A percentile compares a stretch with the other conserved stretches of the same genome.
phyloP scores from a whole-genome alignment of 2,888 invertebrate genomes.

The Eulithis testata region DNA sequence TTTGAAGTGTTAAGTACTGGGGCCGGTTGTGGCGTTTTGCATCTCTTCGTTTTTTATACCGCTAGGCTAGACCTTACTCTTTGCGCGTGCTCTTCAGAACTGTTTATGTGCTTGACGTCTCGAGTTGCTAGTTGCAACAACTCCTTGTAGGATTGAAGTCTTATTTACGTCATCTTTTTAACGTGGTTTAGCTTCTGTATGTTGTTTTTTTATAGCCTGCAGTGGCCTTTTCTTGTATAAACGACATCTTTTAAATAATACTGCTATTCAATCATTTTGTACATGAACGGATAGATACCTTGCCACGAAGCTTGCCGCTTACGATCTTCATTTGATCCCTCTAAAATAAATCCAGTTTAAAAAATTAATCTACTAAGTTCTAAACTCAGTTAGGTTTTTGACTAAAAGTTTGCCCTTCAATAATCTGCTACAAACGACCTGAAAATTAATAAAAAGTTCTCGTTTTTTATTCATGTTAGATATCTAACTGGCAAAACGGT shows the following conservation, averaged over 20 bases:
- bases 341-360: background rate
- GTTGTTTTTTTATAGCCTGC: no score
- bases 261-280: background rate
- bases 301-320: no score
- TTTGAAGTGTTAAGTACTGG: constrained; percentile 63
- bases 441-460: constrained; percentile 66
- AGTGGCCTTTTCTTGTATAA: no score
- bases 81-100: constrained; percentile 28
- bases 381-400: constrained; percentile 15
- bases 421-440: constrained; percentile 73
- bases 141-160: constrained; percentile 5
- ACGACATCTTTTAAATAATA: background rate
- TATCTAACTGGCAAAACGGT: constrained; percentile 66
- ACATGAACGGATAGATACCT: no score
- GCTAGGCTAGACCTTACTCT: constrained; percentile 26
- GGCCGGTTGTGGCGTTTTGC: constrained; percentile 33
- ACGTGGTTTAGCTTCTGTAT: background rate
- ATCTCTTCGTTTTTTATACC: constrained; percentile 38
- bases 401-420: constrained; percentile 37
- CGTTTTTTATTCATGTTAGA: constrained; percentile 68
- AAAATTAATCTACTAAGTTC: background rate
- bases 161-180: background rate
- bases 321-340: no score
- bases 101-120: constrained; percentile 19
- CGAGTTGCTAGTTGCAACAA: constrained; percentile 9